Base-by-base conservation (phyloP, 2,888 invertebrate species). In the Drosophila lacicola region DNA sequence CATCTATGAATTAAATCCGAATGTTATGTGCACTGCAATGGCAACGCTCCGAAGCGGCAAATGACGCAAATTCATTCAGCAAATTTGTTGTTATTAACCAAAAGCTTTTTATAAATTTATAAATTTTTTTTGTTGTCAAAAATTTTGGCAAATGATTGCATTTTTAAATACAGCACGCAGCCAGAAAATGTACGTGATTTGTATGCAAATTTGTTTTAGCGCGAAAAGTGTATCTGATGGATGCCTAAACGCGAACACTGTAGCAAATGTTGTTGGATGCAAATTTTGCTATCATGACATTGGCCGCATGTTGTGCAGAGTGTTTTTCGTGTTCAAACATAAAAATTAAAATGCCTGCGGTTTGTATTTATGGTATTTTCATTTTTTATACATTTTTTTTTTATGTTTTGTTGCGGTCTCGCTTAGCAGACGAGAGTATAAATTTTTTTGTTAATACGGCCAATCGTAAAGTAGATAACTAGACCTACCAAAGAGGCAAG, bases 51-150 rank as follows among this genome's bases (percentile, higher is more conserved):
- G 58, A 50, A 55, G 39, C 39, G 50, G 44, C 46, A 51, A 83
- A 56, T 85, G 82, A 83, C 85, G 82, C 77, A 82, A 82, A 82
- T 83, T 83, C 88, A 83, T 83, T 83, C 82, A 84, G 54, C 58
- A 82, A 77, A 70, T 62, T 53, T 54, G 64, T 67, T 60, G 60
- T 70, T 70, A 68, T 54, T 57, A 74, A 70, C 60, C 58, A 76
- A 66, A 47, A 46, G 49, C 10, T 9, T 39, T 19, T 17, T 42
- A 25, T 19, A 21, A n/a, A 21, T 2, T 25, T 11, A 39, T 21
- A 17, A 19, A 9, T 45, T 50, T 19, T 17, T 47, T 39, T 56
- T 44, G 21, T 21, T 25, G 25, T 25, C 25, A 25, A 29, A 33
- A 50, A 41, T 64, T 64, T 70, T 62, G 70, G 58, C 63, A 80